Evolutionary conservation across 2,888 invertebrate genomes (phyloP), one percentile per base, ranked within the genome.

Genomic region (Pocota personata): DNA sequence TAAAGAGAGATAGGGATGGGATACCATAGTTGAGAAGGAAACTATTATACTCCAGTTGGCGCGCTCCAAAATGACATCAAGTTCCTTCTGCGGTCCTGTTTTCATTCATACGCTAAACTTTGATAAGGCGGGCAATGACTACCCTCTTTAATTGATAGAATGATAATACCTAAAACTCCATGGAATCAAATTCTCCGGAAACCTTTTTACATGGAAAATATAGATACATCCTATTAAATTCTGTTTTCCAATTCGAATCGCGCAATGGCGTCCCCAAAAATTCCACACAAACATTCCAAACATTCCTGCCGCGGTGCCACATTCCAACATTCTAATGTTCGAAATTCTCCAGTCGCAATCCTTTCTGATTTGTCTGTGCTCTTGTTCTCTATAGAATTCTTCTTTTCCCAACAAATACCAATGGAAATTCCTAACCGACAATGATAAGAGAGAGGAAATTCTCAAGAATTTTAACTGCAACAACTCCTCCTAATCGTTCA

Each of bases 391-490:
- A 35, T 50, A 80, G 76, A 86, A 86, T 86, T 77, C 77, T 67
- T 77, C 52, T 55, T 69, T 86, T 82, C 67, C 86, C 86, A 86
- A 76, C 82, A 82, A 86, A 82, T 72, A 60, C 76, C 76, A 82
- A 72, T 76, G 80, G 76, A 80, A 76, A 52, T 71, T 71, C 46
- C 46, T 66, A 58, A 27, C 27, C 32, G 21, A 16, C 1, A 2
- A 43, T 16, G 43, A 10, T 16, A 32, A n/a, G 14, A 57, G 21
- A 12, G n/a, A 40, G 19, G 24, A 58, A 10, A 24, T 43, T 46
- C 30, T 55, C n/a, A 35, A 43, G 19, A 37, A 48, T 37, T 21
- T 21, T 24, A 4, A 27, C 37, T 21, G 5, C 21, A 32, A 32
- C 24, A 71, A 58, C 67, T 80, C 80, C 76, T 80, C 55, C 76